phyloP scores from a whole-genome alignment of 1,140 invertebrate genomes.

The Melipona quadrifasciata region DNA sequence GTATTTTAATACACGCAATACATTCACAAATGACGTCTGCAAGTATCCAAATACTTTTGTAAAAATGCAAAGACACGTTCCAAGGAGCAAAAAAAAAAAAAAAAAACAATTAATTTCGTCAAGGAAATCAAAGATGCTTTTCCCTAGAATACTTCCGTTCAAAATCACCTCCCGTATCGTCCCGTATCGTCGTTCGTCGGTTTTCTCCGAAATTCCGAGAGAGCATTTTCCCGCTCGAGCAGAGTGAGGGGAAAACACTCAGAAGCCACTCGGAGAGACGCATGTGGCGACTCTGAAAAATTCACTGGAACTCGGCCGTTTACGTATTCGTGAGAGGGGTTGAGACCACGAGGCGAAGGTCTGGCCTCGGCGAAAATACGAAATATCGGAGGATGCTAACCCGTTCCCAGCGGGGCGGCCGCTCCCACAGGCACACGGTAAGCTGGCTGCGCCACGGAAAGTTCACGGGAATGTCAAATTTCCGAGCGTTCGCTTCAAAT shows the following conservation, averaged over 20 bases:
- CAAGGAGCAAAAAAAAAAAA: no score
- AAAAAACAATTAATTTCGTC: background rate
- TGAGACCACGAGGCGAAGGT: background rate
- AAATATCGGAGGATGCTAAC: slow-evolving; percentile 20
- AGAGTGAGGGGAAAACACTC: background rate
- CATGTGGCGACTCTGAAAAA: slow-evolving; percentile 22
- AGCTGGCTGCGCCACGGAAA: slow-evolving; percentile 44
- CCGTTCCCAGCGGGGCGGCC: slow-evolving; percentile 37
- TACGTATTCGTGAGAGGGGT: slow-evolving; percentile 28
- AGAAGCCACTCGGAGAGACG: background rate
- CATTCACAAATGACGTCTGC: no score
- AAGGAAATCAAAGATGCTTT: background rate
- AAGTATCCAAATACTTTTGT: no score
- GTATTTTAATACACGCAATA: no score
- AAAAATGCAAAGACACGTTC: no score
- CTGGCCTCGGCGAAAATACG: slow-evolving; percentile 31
- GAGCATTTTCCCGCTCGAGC: background rate
- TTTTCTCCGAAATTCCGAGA: background rate
- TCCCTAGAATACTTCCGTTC: background rate
- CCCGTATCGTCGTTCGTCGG: no score
- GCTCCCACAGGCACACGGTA: slow-evolving; percentile 20
- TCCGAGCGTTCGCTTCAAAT: slow-evolving; percentile 75
- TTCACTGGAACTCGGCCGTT: slow-evolving; percentile 22
- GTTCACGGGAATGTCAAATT: slow-evolving; percentile 76
- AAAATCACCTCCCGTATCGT: no score